Evolutionary conservation across 2,797 vertebrate genomes (phyloP).

Genomic region (Pangasius sanitwongsei): DNA sequence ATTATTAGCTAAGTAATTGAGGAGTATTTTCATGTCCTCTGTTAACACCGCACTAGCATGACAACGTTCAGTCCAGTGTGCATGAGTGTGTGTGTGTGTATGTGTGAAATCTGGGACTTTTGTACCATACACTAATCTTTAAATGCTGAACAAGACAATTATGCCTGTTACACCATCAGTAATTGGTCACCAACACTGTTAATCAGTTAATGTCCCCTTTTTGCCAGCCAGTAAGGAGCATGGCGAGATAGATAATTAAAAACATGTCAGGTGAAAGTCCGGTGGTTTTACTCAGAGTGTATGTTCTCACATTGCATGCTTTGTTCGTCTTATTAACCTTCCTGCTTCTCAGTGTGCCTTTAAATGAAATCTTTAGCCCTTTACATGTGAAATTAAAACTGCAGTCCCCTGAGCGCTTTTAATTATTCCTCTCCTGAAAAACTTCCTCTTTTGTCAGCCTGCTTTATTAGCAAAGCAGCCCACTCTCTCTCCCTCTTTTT

Average conservation of each 20-base stretch:
- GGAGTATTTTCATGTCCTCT: neutral
- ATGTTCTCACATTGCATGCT: constrained; percentile 82
- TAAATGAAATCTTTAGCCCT: constrained; percentile 88
- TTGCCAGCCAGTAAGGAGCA: constrained; percentile 72
- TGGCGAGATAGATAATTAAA: constrained; percentile 84
- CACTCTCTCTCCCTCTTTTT: constrained; percentile 71
- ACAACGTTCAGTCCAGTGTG: neutral
- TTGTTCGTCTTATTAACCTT: constrained; percentile 87
- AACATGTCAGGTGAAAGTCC: constrained; percentile 87
- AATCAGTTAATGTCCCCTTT: constrained; percentile 80
- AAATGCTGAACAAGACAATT: constrained; percentile 56
- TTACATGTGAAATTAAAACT: constrained; percentile 88
- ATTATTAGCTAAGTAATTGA: neutral
- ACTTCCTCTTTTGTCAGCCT: constrained; percentile 80
- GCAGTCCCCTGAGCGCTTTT: constrained; percentile 85
- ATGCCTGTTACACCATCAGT: constrained; percentile 69
- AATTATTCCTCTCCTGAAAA: constrained; percentile 86
- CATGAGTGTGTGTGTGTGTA: neutral
- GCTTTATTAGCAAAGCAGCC: constrained; percentile 59
- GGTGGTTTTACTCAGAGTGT: constrained; percentile 75
- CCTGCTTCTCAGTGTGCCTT: constrained; percentile 78
- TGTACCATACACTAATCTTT: constrained; percentile 43
- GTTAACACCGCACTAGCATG: neutral
- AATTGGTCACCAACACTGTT: constrained; percentile 75
- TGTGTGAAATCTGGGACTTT: constrained; percentile 38